Conservation (phyloP, 1,140 invertebrate genomes). For the Olivierus martensii region DNA sequence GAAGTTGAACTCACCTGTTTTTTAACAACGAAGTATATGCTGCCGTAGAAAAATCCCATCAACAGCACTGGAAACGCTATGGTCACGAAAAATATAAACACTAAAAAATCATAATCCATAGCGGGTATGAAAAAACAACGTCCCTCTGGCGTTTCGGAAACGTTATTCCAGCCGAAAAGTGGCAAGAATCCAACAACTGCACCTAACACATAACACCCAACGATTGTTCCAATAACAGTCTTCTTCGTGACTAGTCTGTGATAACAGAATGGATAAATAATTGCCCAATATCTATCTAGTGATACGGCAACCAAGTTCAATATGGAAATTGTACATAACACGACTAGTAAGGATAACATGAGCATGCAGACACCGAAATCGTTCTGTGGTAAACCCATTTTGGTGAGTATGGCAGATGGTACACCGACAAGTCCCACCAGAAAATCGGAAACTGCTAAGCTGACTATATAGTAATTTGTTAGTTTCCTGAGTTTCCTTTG, state of each 20-base stretch:
- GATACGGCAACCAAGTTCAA: slow-evolving; percentile 80
- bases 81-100: slow-evolving; percentile 75
- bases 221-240: slow-evolving; percentile 51
- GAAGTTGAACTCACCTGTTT: slow-evolving; percentile 54
- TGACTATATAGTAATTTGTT: slow-evolving; percentile 84
- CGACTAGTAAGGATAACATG: slow-evolving; percentile 69
- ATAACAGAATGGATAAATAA: slow-evolving; percentile 76
- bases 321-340: slow-evolving; percentile 81
- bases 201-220: slow-evolving; percentile 67
- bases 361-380: slow-evolving; percentile 61
- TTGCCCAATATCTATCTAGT: slow-evolving; percentile 83
- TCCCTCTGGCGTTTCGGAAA: slow-evolving; percentile 32
- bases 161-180: slow-evolving; percentile 67
- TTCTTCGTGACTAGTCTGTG: slow-evolving; percentile 40
- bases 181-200: slow-evolving; percentile 64
- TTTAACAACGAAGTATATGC: slow-evolving; percentile 72
- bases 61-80: slow-evolving; percentile 71
- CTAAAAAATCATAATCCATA: slow-evolving; percentile 74
- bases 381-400: slow-evolving; percentile 55
- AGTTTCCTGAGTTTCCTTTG: slow-evolving; percentile 58
- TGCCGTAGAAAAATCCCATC: slow-evolving; percentile 68
- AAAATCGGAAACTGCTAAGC: slow-evolving; percentile 68
- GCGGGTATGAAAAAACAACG: slow-evolving; percentile 66
- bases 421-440: slow-evolving; percentile 50
- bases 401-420: slow-evolving; percentile 68